Evolutionary conservation across 2,888 invertebrate species (phyloP).

Genomic region (Malachius bipustulatus): DNA sequence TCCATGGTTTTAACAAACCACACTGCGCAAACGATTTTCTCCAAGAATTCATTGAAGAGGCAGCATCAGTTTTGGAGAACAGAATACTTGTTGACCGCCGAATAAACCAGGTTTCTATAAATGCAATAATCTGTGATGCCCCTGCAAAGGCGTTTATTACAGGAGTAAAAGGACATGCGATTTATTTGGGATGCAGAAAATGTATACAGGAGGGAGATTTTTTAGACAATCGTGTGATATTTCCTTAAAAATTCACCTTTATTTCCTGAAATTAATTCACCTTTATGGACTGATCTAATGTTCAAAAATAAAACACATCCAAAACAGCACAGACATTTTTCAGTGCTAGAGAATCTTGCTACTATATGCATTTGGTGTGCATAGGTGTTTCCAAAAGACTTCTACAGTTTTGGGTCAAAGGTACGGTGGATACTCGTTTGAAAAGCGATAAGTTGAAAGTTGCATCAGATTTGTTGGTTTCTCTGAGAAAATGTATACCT

Average conservation of each 20-base stretch:
- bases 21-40: slow-evolving; percentile 4
- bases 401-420: too few relatives aligned
- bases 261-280: slow-evolving; percentile 14
- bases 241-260: slow-evolving; percentile 15
- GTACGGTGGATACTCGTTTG: too few relatives aligned
- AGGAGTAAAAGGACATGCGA: slow-evolving; percentile 18
- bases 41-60: slow-evolving; percentile 1
- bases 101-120: slow-evolving; percentile 10
- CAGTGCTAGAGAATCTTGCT: slow-evolving; percentile 15
- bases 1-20: slow-evolving; percentile 9
- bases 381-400: slow-evolving; percentile 20
- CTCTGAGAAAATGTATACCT: too few relatives aligned
- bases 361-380: slow-evolving; percentile 20
- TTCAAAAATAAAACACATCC: slow-evolving; percentile 16
- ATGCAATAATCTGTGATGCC: slow-evolving; percentile 20
- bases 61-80: slow-evolving; percentile 2
- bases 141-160: slow-evolving; percentile 19
- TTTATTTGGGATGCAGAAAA: slow-evolving; percentile 18
- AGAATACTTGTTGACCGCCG: not conserved
- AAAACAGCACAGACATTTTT: slow-evolving; percentile 18
- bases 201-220: slow-evolving; percentile 18
- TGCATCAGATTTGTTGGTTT: too few relatives aligned
- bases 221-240: slow-evolving; percentile 15
- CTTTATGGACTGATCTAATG: slow-evolving; percentile 17
- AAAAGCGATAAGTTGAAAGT: too few relatives aligned